Evolutionary conservation across 2,797 vertebrate genomes (phyloP).

Genomic region (Bradypodion pumilum): DNA sequence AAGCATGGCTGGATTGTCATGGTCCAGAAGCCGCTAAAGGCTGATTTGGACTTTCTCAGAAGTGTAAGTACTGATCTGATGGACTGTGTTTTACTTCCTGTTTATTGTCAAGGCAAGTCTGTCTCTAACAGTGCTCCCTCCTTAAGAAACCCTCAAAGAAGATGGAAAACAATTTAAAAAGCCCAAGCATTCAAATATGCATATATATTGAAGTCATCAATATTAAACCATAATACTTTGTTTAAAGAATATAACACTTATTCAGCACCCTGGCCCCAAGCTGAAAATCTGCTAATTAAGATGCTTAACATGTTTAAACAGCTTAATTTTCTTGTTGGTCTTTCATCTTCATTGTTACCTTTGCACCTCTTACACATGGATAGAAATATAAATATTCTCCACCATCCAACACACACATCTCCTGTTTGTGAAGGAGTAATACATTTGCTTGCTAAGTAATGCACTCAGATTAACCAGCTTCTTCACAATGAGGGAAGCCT

Average conservation of each 20-base stretch:
- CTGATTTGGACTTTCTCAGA: no score
- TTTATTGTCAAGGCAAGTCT: neutral
- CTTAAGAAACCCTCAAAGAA: neutral
- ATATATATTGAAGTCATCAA: neutral
- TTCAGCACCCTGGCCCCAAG: neutral
- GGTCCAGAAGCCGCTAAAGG: no score
- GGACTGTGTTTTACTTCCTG: no score
- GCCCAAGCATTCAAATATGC: neutral
- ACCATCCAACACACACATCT: no score
- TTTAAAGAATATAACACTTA: slow-evolving; percentile 2
- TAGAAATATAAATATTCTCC: slow-evolving; percentile 21
- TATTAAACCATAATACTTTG: slow-evolving; percentile 4
- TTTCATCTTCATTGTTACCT: slow-evolving; percentile 42
- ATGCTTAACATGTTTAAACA: slow-evolving; percentile 47
- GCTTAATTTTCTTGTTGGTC: slow-evolving; percentile 42
- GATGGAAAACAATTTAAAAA: neutral
- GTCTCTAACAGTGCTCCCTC: neutral
- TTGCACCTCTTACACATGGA: slow-evolving; percentile 8
- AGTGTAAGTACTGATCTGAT: no score
- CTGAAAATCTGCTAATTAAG: slow-evolving; percentile 42
- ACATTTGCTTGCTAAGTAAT: slow-evolving; percentile 36
- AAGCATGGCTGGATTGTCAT: no score
- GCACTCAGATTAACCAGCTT: slow-evolving; percentile 32
- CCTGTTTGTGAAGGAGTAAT: slow-evolving; percentile 13
- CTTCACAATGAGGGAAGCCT: neutral